These are phyloP conservation scores for Clarias gariepinus DNA, from an alignment of 2,113 vertebrate genomes.

Conservation along the genomic window DNA sequence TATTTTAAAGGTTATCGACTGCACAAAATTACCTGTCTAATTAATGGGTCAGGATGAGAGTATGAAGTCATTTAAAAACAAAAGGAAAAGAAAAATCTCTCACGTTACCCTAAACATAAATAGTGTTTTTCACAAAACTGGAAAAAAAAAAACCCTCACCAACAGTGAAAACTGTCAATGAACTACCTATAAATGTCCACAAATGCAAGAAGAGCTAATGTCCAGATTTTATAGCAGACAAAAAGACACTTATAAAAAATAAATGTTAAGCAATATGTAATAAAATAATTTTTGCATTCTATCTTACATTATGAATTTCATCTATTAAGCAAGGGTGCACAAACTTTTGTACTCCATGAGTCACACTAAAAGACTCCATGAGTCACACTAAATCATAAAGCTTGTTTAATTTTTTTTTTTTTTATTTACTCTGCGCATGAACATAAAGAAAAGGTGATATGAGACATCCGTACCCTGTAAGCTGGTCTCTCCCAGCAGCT, in stretches of 20 bases:
- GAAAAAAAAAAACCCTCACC: neutral
- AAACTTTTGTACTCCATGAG: neutral
- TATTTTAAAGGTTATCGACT: too few relatives aligned
- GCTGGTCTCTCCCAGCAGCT: constrained; percentile 78
- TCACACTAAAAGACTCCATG: neutral
- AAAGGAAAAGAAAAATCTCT: neutral
- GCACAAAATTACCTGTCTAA: too few relatives aligned
- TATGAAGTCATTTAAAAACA: neutral
- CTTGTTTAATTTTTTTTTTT: neutral
- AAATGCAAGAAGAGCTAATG: neutral
- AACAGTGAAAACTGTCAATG: neutral
- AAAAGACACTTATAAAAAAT: neutral
- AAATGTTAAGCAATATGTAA: neutral
- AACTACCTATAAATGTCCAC: neutral
- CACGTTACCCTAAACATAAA: neutral
- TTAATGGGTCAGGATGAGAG: too few relatives aligned
- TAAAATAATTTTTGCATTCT: too few relatives aligned
- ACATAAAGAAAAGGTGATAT: neutral
- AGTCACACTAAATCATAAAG: neutral
- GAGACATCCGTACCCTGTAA: constrained; percentile 73
- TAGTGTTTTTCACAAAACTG: neutral
- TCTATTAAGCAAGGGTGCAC: neutral
- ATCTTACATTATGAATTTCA: neutral
- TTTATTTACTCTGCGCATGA: neutral
- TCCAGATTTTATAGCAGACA: too few relatives aligned